Evolutionary conservation across 2,113 vertebrate species (phyloP), one percentile per base, ranked within the genome.

Genomic region (Megaceryle maxima): DNA sequence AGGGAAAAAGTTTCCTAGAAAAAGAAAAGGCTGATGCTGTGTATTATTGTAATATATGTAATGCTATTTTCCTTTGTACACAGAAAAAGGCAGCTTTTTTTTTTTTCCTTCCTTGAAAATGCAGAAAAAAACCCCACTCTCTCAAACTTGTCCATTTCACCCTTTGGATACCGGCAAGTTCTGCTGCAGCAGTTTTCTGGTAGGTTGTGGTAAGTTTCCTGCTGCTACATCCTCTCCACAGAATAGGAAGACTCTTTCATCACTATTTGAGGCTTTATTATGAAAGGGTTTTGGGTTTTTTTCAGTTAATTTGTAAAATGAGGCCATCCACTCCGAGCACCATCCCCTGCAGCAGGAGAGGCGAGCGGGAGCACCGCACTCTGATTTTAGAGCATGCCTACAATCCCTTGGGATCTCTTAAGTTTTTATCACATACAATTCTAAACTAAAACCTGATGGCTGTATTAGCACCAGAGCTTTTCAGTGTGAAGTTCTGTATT

Each of bases 351-450:
- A 0, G 18, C 50, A 51, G 48, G 14, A 11, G 4, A 33, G 4
- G 59, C 0, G 11, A 56, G 5, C 0, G 12, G 51, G 18, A 69
- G 21, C 63, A 57, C n/a, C 10, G 15, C 25, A 22, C 78, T 8
- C 59, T 7, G 66, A 11, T 10, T 33, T 59, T 1, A 50, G 8
- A 62, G 9, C 3, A 1, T 0, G 2, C 9, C 57, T 16, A 10
- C 4, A 16, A 1, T 11, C 5, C 43, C 70, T 2, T 43, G 7
- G 1, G 4, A 15, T 3, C 68, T n/a, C 10, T 37, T 0, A 51
- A 43, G 57, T 2, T 28, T 33, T 9, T 6, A 4, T 1, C n/a
- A 67, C n/a, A 46, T 13, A 19, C 9, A 31, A 59, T 6, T 50
- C 60, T 22, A 22, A 15, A 20, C 2, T 28, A 28, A 46, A 56